Evolutionary conservation across 35 echinoderm and acorn worm genomes (phyloP), one percentile per base, ranked within the genome.

Genomic region (Antedon bifida): DNA sequence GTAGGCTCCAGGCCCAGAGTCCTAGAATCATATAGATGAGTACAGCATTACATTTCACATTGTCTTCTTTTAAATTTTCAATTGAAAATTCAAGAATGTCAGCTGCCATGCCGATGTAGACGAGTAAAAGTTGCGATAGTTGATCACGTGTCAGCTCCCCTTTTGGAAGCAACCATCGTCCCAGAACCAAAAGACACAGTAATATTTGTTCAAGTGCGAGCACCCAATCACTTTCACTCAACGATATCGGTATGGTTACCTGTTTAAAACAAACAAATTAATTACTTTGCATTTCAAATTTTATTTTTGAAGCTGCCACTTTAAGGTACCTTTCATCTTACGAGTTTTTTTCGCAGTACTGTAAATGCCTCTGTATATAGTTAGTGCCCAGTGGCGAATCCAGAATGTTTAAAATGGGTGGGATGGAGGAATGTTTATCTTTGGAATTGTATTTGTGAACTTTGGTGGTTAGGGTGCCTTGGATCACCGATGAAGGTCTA

Each of bases 21-120:
- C 44, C 74, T 0, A 97, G 87, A 39, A 97, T 90, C 19, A 88
- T 31, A 8, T 85, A 78, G 73, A 97, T 92, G 23, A 97, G 39
- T 36, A 83, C 11, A 14, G 85, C n/a, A 39, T 99, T 83, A 42
- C 95, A 99, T 81, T 83, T 84, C 34, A 92, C 88, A 12, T 38
- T 85, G 29, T 86, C 76, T 46, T 90, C 91, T 36, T 99, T 92
- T 17, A 99, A 82, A 36, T 88, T 88, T 55, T 99, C 95, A n/a
- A 91, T 92, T 7, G 91, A 92, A 36, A 99, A 99, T 86, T 92
- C 95, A 21, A 99, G 76, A 64, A 99, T 99, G 42, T 99, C 95
- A 21, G 95, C 95, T 16, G 95, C 95, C 35, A 99, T 99, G 28
- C 95, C 95, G 77, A 99, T 99, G 79, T 99, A 99, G 13, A 99